A percentile compares a stretch with the other conserved stretches of the same genome.
Conservation (phyloP, 2,113 vertebrate species). For the Pseudorasbora parva region DNA sequence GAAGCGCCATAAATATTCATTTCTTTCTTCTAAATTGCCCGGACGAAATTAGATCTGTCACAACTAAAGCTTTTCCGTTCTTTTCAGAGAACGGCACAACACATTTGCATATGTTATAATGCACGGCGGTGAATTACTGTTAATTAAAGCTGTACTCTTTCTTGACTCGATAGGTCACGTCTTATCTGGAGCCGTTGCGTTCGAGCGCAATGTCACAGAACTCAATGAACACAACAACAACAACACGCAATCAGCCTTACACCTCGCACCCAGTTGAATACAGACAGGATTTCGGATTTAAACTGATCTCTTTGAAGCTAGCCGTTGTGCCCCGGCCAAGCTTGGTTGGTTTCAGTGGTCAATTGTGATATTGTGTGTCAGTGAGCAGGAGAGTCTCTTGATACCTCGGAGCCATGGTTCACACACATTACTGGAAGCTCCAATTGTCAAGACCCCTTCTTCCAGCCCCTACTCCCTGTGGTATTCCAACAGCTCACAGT, state of each 20-base stretch:
- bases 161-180: constrained; percentile 64
- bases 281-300: constrained; percentile 6
- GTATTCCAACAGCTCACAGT: constrained; percentile 85
- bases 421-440: constrained; percentile 87
- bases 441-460: constrained; percentile 76
- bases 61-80: constrained; percentile 69
- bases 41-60: constrained; percentile 75
- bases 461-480: constrained; percentile 81
- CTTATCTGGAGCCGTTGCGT: constrained; percentile 44
- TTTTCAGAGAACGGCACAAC: constrained; percentile 67
- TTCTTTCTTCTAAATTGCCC: constrained; percentile 62
- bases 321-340: constrained; percentile 69
- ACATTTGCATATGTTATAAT: constrained; percentile 77
- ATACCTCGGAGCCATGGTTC: constrained; percentile 81
- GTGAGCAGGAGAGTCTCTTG: constrained; percentile 84
- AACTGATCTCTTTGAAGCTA: constrained; percentile 51
- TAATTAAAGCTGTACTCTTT: constrained; percentile 78
- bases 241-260: background rate
- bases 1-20: constrained; percentile 55
- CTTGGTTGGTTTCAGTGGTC: constrained; percentile 83
- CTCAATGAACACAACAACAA: constrained; percentile 4
- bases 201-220: constrained; percentile 42
- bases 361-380: constrained; percentile 95
- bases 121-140: constrained; percentile 74
- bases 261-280: background rate